Percentiles rank a stretch among this genome's conserved stretches.
Conservation (phyloP, 2,888 invertebrate species). For the Terebella lapidaria region DNA sequence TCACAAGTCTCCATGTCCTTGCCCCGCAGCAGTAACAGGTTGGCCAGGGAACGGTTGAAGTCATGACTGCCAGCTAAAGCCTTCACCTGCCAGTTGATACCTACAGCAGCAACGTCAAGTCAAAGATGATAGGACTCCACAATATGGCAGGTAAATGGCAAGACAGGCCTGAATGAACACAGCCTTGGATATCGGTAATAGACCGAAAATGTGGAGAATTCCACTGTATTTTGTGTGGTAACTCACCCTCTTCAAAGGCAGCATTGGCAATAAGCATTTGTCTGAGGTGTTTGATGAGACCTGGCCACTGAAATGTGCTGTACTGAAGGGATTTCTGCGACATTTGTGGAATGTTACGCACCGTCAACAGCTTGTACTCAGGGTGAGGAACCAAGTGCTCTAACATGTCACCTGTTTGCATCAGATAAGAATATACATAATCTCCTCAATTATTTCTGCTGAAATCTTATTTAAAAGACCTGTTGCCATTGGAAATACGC, state of each 20-base stretch:
- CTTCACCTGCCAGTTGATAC: conserved; percentile 47
- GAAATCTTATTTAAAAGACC: too few species aligned
- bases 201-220: too few species aligned
- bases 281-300: conserved; percentile 48
- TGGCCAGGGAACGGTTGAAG: conserved; percentile 41
- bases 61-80: conserved; percentile 14
- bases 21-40: conserved; percentile 41
- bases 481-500: too few species aligned
- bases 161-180: too few species aligned
- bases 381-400: conserved; percentile 46
- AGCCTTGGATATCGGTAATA: too few species aligned
- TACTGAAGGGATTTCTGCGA: conserved; percentile 42
- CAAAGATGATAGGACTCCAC: neutral
- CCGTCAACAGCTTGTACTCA: conserved; percentile 46
- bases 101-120: conserved; percentile 25
- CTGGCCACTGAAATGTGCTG: conserved; percentile 48
- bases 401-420: conserved; percentile 38
- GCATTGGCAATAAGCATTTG: conserved; percentile 52
- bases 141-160: too few species aligned
- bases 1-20: conserved; percentile 33
- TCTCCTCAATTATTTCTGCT: too few species aligned
- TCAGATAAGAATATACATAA: neutral
- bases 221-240: too few species aligned
- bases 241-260: conserved; percentile 49
- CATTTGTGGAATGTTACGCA: conserved; percentile 50